Conservation (phyloP, 2,888 invertebrate genomes). For the Linnaemya vulpina region DNA sequence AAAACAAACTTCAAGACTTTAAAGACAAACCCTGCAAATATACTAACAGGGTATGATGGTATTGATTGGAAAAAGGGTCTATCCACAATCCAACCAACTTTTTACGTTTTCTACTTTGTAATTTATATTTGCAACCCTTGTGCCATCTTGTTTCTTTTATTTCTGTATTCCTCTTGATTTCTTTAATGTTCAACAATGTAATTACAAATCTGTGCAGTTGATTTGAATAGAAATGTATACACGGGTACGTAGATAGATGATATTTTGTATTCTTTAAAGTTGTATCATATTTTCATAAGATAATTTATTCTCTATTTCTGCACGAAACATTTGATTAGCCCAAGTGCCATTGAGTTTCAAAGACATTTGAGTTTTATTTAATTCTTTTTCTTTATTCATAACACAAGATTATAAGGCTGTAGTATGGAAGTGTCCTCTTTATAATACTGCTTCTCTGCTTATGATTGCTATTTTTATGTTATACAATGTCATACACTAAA, state of each 20-base stretch:
- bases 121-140: conserved; percentile 44
- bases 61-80: conserved; percentile 14
- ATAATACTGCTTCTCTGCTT: neutral
- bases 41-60: neutral
- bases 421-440: conserved; percentile 22
- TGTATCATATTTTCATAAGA: conserved; percentile 40
- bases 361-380: conserved; percentile 4
- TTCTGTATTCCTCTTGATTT: conserved; percentile 42
- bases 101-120: conserved; percentile 10
- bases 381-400: neutral
- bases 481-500: conserved; percentile 36
- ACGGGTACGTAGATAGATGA: neutral
- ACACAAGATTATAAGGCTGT: neutral
- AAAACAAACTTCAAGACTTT: conserved; percentile 55
- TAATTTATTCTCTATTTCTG: neutral
- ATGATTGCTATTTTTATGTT: conserved; percentile 19
- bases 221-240: conserved; percentile 10
- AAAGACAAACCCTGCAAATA: conserved; percentile 47
- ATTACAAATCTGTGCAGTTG: conserved; percentile 51
- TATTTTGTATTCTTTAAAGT: conserved; percentile 12
- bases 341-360: conserved; percentile 56
- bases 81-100: conserved; percentile 15
- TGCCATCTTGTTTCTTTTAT: neutral
- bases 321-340: conserved; percentile 49
- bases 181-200: conserved; percentile 54